Conservation (phyloP, 2,113 vertebrate species). For the Eptesicus fuscus region DNA sequence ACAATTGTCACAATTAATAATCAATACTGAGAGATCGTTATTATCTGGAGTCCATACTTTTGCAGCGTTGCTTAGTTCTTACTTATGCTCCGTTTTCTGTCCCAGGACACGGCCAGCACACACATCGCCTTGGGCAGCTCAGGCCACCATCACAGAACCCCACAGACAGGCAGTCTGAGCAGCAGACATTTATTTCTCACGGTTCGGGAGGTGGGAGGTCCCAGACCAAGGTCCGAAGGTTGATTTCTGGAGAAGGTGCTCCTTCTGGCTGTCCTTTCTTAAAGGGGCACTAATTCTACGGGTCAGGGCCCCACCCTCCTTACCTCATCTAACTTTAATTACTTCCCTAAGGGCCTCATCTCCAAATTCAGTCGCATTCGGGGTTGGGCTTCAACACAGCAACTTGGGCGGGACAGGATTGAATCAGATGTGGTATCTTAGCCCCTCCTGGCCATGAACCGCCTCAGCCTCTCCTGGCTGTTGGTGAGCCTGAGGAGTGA, state of each 20-base stretch:
- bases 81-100: not conserved
- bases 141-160: too few relatives aligned
- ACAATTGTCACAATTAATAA: too few relatives aligned
- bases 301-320: not conserved
- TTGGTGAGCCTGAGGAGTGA: not conserved
- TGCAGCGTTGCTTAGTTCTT: not conserved
- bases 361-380: not conserved
- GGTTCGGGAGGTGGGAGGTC: not conserved
- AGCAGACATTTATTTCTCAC: accelerated
- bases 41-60: not conserved
- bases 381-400: not conserved
- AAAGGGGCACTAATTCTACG: too few relatives aligned
- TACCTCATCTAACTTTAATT: not conserved
- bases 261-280: not conserved
- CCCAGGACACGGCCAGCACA: not conserved
- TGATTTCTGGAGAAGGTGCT: not conserved
- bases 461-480: not conserved
- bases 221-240: accelerated
- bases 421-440: not conserved
- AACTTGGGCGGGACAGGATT: accelerated
- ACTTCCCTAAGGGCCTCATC: not conserved
- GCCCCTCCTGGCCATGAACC: not conserved
- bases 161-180: accelerated
- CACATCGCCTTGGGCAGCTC: accelerated
- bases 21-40: too few relatives aligned